Conservation (phyloP, 1,140 invertebrate species). For the Fragariocoptes setiger region DNA sequence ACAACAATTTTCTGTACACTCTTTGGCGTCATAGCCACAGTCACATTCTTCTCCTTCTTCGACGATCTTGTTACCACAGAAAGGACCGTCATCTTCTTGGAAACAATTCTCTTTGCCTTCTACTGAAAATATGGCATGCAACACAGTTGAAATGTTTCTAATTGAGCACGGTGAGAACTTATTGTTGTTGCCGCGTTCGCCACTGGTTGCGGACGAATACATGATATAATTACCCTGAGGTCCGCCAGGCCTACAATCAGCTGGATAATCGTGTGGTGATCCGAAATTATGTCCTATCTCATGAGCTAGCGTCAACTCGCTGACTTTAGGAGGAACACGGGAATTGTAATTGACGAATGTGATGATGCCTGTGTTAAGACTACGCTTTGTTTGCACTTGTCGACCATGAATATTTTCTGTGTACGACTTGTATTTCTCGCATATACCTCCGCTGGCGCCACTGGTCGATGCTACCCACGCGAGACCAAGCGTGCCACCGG, state of each 20-base stretch:
- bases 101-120: conserved; percentile 88
- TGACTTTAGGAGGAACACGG: conserved; percentile 76
- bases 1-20: conserved; percentile 76
- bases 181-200: conserved; percentile 69
- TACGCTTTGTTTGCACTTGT: conserved; percentile 67
- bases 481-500: conserved; percentile 70
- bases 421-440: conserved; percentile 88
- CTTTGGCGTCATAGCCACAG: conserved; percentile 74
- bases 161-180: conserved; percentile 74
- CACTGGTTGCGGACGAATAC: conserved; percentile 80
- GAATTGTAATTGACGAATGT: conserved; percentile 97
- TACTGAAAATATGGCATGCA: conserved; percentile 45
- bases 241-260: conserved; percentile 57
- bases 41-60: conserved; percentile 93
- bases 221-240: conserved; percentile 48
- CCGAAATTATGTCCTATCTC: conserved; percentile 99
- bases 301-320: conserved; percentile 83
- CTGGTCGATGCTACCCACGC: conserved; percentile 92
- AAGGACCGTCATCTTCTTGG: conserved; percentile 53
- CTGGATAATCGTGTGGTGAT: conserved; percentile 83
- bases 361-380: conserved; percentile 92
- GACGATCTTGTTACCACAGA: conserved; percentile 96
- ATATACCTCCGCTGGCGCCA: conserved; percentile 86
- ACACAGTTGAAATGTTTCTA: conserved; percentile 70
- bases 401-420: conserved; percentile 71